Evolutionary conservation across 2,888 invertebrate genomes (phyloP), one percentile per base, ranked within the genome.

Genomic region (Drosophila infuscata): DNA sequence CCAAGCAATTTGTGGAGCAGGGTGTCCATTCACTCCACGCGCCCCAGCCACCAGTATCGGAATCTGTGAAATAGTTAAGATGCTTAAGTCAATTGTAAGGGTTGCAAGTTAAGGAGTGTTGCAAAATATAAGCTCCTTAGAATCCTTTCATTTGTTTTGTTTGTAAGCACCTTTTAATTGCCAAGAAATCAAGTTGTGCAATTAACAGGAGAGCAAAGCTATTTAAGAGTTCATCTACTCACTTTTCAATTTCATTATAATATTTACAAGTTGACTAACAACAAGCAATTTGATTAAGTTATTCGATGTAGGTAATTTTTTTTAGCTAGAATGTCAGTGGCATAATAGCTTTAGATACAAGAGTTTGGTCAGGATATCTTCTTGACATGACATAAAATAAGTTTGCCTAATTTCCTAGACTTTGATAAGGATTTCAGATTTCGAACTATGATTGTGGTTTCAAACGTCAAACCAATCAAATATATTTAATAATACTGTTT

Each of bases 1-100:
- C 96, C 51, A 95, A 94, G 89, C 96, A 96, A 69, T 96, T 96
- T 73, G 95, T 95, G 1, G 97, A 96, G 91, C 98, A 98, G 1
- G 96, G 95, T 0, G 97, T 97, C 98, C 98, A 98, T 61, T 95
- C 94, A 52, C 97, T 97, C 97, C 97, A 97, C 52, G 93, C 93
- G n/a, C 95, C 95, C 97, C 97, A 97, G 48, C 95, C 95, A 4
- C 96, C 96, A 0, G 96, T 96, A 77, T 96, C 96, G 20, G 95
- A 95, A 69, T 97, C 97, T 97, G 92, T 35, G 60, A 46, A 76
- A 36, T 9, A 48, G 48, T 62, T 30, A 41, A 70, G 46, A 25
- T 25, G 59, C 74, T 76, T 70, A 62, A 36, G 35, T 36, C 4
- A 46, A 46, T 8, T 15, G 15, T 25, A 15, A 25, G 25, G 15